A percentile compares a stretch with the other conserved stretches of the same genome.
Evolutionary conservation across 2,113 vertebrate genomes (phyloP).

Genomic region (Telmatochromis brachygnathus): DNA sequence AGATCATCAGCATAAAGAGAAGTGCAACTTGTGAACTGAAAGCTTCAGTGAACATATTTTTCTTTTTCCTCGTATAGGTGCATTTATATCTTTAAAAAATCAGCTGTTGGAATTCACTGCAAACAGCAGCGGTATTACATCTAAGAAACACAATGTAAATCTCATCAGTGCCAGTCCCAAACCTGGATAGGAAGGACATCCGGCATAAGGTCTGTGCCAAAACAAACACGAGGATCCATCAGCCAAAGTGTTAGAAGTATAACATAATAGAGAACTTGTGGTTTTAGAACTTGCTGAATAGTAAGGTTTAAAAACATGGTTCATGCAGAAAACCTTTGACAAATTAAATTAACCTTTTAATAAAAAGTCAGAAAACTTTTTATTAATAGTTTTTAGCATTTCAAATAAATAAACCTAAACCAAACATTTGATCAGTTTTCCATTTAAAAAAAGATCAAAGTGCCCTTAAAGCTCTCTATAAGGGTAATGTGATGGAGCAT

Average conservation of each 20-base stretch:
- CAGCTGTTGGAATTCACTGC: background rate
- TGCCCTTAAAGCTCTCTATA: background rate
- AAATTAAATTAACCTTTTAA: background rate
- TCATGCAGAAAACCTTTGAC: background rate
- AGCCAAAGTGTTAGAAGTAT: background rate
- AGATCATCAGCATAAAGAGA: background rate
- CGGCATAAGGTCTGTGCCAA: background rate
- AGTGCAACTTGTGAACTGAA: background rate
- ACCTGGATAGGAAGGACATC: background rate
- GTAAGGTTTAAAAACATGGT: background rate
- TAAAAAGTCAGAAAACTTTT: background rate
- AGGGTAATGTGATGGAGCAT: background rate
- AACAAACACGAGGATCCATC: background rate
- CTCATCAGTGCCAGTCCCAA: background rate
- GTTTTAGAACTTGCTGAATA: background rate
- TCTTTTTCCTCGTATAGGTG: background rate
- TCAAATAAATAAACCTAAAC: background rate
- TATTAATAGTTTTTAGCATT: background rate
- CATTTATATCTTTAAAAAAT: background rate
- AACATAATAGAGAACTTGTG: background rate
- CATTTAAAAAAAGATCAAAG: background rate
- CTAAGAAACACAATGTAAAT: background rate
- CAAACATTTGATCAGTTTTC: background rate
- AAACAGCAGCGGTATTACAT: background rate
- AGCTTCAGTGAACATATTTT: background rate